Percentiles rank a stretch among this genome's conserved stretches.
phyloP scores from a whole-genome alignment of 2,888 invertebrate genomes.

The Calameuta filiformis region DNA sequence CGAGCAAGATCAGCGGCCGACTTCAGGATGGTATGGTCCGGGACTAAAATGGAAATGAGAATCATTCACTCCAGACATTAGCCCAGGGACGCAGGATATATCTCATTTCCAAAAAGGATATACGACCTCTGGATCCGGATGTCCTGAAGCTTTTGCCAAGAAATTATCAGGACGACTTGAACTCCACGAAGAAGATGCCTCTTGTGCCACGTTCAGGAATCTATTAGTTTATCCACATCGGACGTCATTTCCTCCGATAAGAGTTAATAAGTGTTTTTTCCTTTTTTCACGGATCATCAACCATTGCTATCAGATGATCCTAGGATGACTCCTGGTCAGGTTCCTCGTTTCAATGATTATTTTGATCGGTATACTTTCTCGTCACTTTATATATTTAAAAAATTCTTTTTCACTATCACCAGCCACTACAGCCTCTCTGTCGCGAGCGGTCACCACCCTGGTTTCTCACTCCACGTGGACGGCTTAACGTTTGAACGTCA shows the following conservation, averaged over 20 bases:
- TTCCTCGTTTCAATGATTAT: neutral
- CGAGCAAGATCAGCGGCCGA: neutral
- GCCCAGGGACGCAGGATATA: neutral
- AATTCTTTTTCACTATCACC: neutral
- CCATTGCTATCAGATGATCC: neutral
- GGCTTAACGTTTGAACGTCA: neutral
- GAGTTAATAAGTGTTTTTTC: neutral
- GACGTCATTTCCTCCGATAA: slow-evolving; percentile 28
- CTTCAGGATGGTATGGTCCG: neutral
- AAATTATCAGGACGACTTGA: neutral
- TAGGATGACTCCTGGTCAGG: neutral
- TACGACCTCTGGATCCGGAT: neutral
- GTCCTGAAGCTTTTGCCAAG: neutral
- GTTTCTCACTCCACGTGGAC: neutral
- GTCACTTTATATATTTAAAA: neutral
- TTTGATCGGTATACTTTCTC: neutral
- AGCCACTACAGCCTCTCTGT: neutral
- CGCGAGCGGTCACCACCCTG: neutral
- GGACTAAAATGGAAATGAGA: neutral
- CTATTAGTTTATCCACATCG: slow-evolving; percentile 23
- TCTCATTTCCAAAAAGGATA: neutral
- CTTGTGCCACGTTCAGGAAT: slow-evolving; percentile 13
- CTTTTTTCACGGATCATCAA: neutral
- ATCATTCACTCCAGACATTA: neutral
- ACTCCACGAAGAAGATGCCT: neutral